A percentile compares a stretch with the other conserved stretches of the same genome.
Conservation (phyloP, 2,797 vertebrate genomes). For the Falco rusticolus region DNA sequence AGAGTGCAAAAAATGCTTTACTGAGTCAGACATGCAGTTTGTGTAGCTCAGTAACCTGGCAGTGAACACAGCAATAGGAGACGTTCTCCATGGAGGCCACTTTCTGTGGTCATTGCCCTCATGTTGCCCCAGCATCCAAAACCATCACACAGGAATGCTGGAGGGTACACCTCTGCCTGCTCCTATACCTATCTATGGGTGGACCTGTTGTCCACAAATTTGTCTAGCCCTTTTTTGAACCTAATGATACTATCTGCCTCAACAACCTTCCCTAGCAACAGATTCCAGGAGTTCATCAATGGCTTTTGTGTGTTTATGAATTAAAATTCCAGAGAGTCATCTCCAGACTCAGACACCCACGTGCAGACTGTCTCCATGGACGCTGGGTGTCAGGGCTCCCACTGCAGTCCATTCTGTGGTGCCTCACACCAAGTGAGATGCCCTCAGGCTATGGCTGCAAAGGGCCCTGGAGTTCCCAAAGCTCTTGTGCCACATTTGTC, state of each 20-base stretch:
- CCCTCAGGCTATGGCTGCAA: neutral
- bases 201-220: fast-evolving
- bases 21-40: neutral
- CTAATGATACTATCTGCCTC: neutral
- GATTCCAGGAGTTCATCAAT: neutral
- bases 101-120: neutral
- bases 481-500: neutral
- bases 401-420: neutral
- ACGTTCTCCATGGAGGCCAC: neutral
- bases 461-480: neutral
- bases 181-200: neutral
- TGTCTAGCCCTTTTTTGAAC: neutral
- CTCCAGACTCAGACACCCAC: neutral
- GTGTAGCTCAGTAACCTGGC: neutral
- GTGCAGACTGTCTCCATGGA: neutral
- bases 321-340: neutral
- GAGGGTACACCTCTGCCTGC: neutral
- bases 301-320: neutral
- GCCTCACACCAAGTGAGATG: neutral
- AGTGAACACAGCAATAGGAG: neutral
- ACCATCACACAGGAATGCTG: neutral
- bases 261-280: neutral
- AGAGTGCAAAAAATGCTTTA: neutral
- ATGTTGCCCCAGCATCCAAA: neutral
- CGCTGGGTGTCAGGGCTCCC: fast-evolving